A percentile compares a stretch with the other conserved stretches of the same genome.
Conservation (phyloP, 2,888 invertebrate species). For the Drosophila meridiana region DNA sequence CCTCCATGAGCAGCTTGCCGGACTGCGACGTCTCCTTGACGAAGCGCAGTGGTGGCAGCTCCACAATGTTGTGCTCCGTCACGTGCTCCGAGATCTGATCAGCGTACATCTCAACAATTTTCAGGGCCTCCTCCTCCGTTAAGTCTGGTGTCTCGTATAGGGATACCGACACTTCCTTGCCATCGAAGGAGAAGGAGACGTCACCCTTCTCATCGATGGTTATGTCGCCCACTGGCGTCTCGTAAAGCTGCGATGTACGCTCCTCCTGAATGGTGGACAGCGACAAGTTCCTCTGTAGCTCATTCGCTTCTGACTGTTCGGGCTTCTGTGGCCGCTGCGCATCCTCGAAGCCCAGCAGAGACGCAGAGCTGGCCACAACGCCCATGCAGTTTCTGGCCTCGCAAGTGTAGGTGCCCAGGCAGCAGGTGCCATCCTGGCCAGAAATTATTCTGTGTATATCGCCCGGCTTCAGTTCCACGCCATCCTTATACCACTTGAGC, state of each 20-base stretch:
- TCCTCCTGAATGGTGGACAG: conserved; percentile 96
- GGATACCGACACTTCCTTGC: conserved; percentile 95
- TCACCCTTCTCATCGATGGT: conserved; percentile 93
- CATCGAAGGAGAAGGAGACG: conserved; percentile 95
- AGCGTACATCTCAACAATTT: conserved; percentile 97
- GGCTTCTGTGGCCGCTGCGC: conserved; percentile 86
- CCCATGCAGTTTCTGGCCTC: conserved; percentile 97
- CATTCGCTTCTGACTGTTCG: conserved; percentile 85
- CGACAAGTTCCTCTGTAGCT: conserved; percentile 90
- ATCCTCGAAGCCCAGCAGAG: conserved; percentile 94
- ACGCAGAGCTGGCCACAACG: conserved; percentile 94
- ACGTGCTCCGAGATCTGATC: conserved; percentile 96
- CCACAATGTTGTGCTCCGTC: conserved; percentile 93
- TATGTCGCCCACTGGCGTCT: conserved; percentile 91
- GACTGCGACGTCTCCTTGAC: conserved; percentile 95
- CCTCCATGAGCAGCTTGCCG: conserved; percentile 95
- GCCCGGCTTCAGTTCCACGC: conserved; percentile 94
- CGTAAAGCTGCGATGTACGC: conserved; percentile 94
- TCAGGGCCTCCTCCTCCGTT: conserved; percentile 95
- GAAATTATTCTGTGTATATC: conserved; percentile 96
- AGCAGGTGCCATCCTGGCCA: conserved; percentile 95
- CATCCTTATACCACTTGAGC: conserved; percentile 97
- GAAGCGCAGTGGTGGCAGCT: conserved; percentile 94
- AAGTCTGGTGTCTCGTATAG: conserved; percentile 96
- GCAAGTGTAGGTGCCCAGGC: conserved; percentile 95